A percentile compares a stretch with the other conserved stretches of the same genome.
Conservation (phyloP, 2,797 vertebrate species). For the Xerus rutilus region DNA sequence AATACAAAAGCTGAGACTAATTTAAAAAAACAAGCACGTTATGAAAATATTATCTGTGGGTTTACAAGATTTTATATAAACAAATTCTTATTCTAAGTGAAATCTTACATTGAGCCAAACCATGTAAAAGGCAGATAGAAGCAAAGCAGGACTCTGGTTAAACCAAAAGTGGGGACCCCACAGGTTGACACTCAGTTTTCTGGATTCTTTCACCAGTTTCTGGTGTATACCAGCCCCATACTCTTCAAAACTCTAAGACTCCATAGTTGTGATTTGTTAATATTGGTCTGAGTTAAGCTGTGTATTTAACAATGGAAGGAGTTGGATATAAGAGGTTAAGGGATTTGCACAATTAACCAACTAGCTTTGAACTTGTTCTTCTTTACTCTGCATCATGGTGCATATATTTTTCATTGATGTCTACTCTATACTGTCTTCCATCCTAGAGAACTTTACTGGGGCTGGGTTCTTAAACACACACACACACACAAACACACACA, state of each 20-base stretch:
- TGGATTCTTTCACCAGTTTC: background rate
- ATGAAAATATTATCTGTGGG: background rate
- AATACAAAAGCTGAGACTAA: background rate
- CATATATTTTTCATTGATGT: background rate
- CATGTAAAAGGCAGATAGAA: background rate
- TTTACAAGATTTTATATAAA: background rate
- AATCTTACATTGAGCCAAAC: background rate
- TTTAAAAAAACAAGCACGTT: background rate
- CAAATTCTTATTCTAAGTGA: background rate
- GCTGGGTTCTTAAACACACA: background rate
- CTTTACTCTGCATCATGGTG: background rate
- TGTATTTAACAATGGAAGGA: background rate
- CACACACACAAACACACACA: no score
- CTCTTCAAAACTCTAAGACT: background rate
- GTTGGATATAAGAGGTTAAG: background rate
- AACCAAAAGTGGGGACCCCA: background rate
- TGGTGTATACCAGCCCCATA: background rate
- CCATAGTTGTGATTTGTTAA: background rate
- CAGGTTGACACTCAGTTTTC: background rate
- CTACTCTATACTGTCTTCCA: background rate
- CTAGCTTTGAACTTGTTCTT: background rate
- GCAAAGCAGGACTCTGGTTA: background rate
- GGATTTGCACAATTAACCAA: background rate
- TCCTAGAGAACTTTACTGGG: background rate
- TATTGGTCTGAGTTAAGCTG: background rate